Evolutionary conservation across 1,140 invertebrate species (phyloP).

Genomic region (Drosophila orosa): DNA sequence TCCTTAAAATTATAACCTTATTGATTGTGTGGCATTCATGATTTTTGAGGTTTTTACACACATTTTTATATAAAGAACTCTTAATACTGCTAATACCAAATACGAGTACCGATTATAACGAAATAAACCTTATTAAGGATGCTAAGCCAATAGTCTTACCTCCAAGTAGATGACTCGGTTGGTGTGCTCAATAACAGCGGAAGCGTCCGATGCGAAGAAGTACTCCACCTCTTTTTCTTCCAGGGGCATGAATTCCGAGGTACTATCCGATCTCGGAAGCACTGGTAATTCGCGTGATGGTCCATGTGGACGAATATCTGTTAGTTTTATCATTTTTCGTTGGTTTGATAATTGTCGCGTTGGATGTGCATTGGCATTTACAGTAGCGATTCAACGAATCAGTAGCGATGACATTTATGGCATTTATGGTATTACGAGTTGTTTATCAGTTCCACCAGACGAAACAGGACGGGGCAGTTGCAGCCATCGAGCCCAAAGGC

Average conservation of each 20-base stretch:
- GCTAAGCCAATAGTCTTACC: slow-evolving; percentile 83
- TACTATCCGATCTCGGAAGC: slow-evolving; percentile 90
- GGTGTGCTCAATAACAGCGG: slow-evolving; percentile 99
- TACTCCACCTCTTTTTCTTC: slow-evolving; percentile 98
- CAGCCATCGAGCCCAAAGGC: slow-evolving; percentile 17
- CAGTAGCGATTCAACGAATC: slow-evolving; percentile 16
- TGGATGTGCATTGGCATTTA: slow-evolving; percentile 35
- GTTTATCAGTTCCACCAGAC: slow-evolving; percentile 32
- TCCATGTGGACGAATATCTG: slow-evolving; percentile 90
- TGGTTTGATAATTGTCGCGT: slow-evolving; percentile 27
- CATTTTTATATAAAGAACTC: too few relatives aligned
- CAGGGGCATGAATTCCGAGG: slow-evolving; percentile 95
- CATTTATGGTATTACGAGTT: slow-evolving; percentile 20
- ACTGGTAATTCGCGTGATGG: slow-evolving; percentile 86
- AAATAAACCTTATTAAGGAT: neutral
- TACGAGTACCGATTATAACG: too few relatives aligned
- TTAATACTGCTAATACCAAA: too few relatives aligned
- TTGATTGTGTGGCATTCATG: too few relatives aligned
- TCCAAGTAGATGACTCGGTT: slow-evolving; percentile 97
- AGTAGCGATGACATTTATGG: slow-evolving; percentile 10
- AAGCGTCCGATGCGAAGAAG: slow-evolving; percentile 99
- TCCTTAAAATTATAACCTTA: too few relatives aligned
- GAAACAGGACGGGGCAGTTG: slow-evolving; percentile 19
- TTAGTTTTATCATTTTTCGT: slow-evolving; percentile 66
- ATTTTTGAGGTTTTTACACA: too few relatives aligned